These are phyloP conservation scores for Girardinichthys multiradiatus DNA, from an alignment of 2,113 vertebrate species.

Conservation along the genomic window DNA sequence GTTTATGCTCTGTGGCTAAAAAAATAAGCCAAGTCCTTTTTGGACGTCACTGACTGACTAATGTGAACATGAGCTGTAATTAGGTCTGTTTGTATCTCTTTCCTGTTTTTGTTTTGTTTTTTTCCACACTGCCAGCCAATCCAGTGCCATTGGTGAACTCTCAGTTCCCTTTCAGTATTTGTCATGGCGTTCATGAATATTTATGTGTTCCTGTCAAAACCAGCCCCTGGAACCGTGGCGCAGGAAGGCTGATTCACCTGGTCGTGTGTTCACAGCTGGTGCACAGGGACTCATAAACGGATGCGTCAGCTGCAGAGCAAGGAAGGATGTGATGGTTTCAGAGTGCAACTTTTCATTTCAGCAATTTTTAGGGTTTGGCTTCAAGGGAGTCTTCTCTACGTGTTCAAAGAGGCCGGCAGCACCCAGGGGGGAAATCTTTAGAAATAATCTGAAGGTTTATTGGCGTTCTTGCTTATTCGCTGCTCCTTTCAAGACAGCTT, in stretches of 20 bases:
- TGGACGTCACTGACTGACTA: conserved; percentile 37
- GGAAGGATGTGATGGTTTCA: background rate
- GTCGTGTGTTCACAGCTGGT: conserved; percentile 47
- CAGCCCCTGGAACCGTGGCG: conserved; percentile 38
- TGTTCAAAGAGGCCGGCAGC: conserved; percentile 23
- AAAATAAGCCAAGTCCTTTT: conserved; percentile 25
- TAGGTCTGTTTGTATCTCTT: conserved; percentile 52
- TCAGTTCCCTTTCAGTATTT: conserved; percentile 50
- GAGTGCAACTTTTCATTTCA: conserved; percentile 1
- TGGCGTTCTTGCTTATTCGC: too few relatives aligned
- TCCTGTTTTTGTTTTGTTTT: conserved; percentile 48
- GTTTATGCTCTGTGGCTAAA: conserved; percentile 14
- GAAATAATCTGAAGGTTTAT: background rate
- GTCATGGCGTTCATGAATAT: conserved; percentile 66
- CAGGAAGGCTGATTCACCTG: conserved; percentile 59
- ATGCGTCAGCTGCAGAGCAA: background rate
- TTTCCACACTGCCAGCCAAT: conserved; percentile 19
- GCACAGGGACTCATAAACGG: conserved; percentile 10
- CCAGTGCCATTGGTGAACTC: conserved; percentile 29
- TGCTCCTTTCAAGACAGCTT: too few relatives aligned
- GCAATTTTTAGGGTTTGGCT: conserved; percentile 8
- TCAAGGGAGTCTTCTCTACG: background rate
- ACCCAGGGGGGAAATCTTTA: background rate
- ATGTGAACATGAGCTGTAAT: conserved; percentile 35
- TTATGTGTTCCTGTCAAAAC: conserved; percentile 64